Evolutionary conservation across 1,140 invertebrate species (phyloP), one percentile per base, ranked within the genome.

Genomic region (Whitmania pigra): DNA sequence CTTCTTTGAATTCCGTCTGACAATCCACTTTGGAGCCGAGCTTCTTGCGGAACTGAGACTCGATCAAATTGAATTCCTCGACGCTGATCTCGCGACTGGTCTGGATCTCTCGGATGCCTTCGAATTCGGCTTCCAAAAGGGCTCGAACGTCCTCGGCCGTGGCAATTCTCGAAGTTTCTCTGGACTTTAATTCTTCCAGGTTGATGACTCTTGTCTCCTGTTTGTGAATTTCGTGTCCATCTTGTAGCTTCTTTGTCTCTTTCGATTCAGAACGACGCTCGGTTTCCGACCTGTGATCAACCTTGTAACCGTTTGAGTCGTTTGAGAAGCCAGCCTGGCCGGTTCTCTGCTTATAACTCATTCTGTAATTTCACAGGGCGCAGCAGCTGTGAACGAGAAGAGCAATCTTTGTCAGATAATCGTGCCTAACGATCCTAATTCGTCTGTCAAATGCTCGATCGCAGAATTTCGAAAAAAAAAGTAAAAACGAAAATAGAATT

Each of bases 141-240:
- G 69, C 69, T 49, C 69, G 6, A 53, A 70, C 69, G 31, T 70
- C 69, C 18, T 70, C 69, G n/a, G 29, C 69, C 29, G 36, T 49
- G 29, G 69, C 69, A 25, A 70, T 36, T 54, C 69, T 43, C 36
- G 53, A 22, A 25, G 69, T 70, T 22, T 70, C 69, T 49, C 43
- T 70, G 5, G 69, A 49, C 18, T 53, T 70, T 22, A 70, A 13
- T 40, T 70, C 69, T 25, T 70, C 69, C n/a, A 70, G 69, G 15
- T 53, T 43, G 53, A 70, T 22, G 53, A 54, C 53, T 25, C 25
- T 70, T 17, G n/a, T n/a, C n/a, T 70, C 43, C 43, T 49, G 18
- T n/a, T 27, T 49, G 49, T 54, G 69, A 53, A 54, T 70, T 25
- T 70, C 69, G n/a, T 36, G 25, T 18, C 40, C 22, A 49, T 70